Evolutionary conservation across 2,113 vertebrate genomes (phyloP).

Genomic region (Pipra filicauda): DNA sequence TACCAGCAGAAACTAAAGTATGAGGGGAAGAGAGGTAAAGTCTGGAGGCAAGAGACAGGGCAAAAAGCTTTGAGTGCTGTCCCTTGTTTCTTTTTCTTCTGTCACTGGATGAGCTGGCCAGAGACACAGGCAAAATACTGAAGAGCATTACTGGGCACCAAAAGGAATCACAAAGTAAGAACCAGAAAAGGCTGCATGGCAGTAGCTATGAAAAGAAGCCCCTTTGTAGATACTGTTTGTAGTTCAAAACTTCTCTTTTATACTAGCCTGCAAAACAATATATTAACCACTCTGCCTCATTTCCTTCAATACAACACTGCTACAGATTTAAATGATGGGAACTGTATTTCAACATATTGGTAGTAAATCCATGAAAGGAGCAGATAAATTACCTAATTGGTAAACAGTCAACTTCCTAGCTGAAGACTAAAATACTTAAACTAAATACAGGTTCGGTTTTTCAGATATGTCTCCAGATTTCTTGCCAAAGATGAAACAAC

Average conservation of each 20-base stretch:
- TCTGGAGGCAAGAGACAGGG: not conserved
- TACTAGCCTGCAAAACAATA: not conserved
- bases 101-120: not conserved
- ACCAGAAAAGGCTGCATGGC: not conserved
- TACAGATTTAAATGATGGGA: not conserved
- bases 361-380: not conserved
- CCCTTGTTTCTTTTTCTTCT: not conserved
- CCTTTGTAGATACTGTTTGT: not conserved
- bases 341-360: not conserved
- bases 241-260: not conserved
- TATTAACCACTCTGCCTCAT: not conserved
- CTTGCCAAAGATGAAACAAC: not conserved
- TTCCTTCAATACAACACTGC: not conserved
- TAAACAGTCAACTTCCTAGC: not conserved
- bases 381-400: not conserved
- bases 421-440: not conserved
- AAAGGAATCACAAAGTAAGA: not conserved
- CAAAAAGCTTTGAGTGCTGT: not conserved
- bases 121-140: not conserved
- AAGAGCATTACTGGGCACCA: not conserved
- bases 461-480: not conserved
- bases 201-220: not conserved
- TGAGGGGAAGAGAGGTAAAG: not conserved
- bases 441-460: not conserved
- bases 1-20: not conserved